Conservation (phyloP, 2,888 invertebrate genomes). For the Ectropis crepuscularia region DNA sequence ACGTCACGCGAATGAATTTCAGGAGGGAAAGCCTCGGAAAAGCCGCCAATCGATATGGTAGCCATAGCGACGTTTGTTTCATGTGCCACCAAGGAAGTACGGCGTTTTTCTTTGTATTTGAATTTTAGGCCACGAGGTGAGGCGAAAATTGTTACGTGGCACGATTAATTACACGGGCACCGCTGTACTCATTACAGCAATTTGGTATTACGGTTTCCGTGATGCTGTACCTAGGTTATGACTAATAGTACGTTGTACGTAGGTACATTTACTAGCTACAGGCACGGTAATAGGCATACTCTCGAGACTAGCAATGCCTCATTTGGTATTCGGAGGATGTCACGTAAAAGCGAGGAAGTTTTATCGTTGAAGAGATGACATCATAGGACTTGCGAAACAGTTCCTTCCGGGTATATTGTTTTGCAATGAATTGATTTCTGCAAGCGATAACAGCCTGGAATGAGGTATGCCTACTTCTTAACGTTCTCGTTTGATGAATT, state of each 20-base stretch:
- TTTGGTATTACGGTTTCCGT: constrained; percentile 21
- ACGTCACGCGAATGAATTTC: constrained; percentile 79
- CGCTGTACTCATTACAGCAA: constrained; percentile 19
- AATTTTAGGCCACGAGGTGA: constrained; percentile 77
- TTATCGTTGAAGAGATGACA: constrained; percentile 31
- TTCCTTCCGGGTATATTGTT: constrained; percentile 27
- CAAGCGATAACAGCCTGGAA: neutral
- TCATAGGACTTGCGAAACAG: constrained; percentile 24
- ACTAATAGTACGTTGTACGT: constrained; percentile 7
- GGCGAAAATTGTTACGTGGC: constrained; percentile 61
- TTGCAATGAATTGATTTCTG: constrained; percentile 1
- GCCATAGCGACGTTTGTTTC: constrained; percentile 80
- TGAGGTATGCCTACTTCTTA: too few species aligned
- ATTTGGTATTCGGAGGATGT: constrained; percentile 33
- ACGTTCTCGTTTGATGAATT: too few species aligned
- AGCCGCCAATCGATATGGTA: constrained; percentile 81
- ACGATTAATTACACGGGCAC: constrained; percentile 48
- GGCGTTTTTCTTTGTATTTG: constrained; percentile 73
- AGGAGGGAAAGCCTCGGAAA: constrained; percentile 78
- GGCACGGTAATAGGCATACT: constrained; percentile 16
- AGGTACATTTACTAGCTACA: neutral
- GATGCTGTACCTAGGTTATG: constrained; percentile 14
- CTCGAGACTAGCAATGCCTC: constrained; percentile 13
- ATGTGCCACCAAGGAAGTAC: constrained; percentile 68
- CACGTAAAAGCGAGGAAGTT: constrained; percentile 29